Evolutionary conservation across 2,888 invertebrate genomes (phyloP).

Genomic region (Cheilosia scutellata): DNA sequence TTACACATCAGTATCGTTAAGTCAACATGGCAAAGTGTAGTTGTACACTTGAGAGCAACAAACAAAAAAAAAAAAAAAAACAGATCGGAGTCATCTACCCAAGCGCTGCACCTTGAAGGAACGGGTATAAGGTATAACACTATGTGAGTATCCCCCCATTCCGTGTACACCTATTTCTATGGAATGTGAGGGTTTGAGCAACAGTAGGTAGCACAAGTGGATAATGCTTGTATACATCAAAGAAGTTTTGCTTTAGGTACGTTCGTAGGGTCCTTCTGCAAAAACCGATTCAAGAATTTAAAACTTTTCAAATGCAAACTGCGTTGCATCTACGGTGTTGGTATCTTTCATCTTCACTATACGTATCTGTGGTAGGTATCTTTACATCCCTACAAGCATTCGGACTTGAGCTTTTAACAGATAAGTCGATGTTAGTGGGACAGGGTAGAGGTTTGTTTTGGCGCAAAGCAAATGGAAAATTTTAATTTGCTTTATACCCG

Average conservation of each 20-base stretch:
- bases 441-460: conserved; percentile 28
- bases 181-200: too few relatives aligned
- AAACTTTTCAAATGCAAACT: conserved; percentile 36
- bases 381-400: neutral
- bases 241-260: neutral
- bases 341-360: conserved; percentile 6
- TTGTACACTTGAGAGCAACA: conserved; percentile 33
- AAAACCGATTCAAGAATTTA: conserved; percentile 29
- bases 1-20: conserved; percentile 69
- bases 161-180: too few relatives aligned
- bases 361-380: neutral
- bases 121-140: neutral
- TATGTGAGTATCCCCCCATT: too few relatives aligned
- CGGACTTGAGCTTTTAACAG: conserved; percentile 8
- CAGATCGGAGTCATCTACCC: neutral
- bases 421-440: neutral
- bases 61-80: conserved; percentile 12
- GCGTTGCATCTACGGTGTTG: conserved; percentile 6
- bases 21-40: conserved; percentile 58
- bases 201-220: too few relatives aligned
- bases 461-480: conserved; percentile 61
- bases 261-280: conserved; percentile 19
- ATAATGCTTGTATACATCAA: neutral
- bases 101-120: conserved; percentile 19
- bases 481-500: conserved; percentile 69